Evolutionary conservation across 2,888 invertebrate genomes (phyloP).

Genomic region (Oscheius sp.): DNA sequence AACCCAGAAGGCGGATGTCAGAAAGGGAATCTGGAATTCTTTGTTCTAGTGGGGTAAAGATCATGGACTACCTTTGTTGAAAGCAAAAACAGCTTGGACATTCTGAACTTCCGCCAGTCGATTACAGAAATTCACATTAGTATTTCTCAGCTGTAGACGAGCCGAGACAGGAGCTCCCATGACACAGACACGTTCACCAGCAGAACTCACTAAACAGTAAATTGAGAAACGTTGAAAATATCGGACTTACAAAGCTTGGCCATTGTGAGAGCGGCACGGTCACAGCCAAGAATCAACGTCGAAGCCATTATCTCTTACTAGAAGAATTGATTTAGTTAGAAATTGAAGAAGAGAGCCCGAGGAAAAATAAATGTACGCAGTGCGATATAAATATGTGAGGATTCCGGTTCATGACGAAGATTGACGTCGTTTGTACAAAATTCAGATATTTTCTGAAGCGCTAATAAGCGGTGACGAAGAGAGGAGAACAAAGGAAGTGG

Average conservation of each 20-base stretch:
- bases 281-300: conserved; percentile 19
- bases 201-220: neutral
- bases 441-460: neutral
- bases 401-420: conserved; percentile 24
- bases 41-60: neutral
- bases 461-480: neutral
- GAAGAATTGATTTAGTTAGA: neutral
- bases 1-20: conserved; percentile 24
- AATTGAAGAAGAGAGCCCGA: neutral
- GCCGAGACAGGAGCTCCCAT: neutral
- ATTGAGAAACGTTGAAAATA: neutral
- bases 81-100: conserved; percentile 29
- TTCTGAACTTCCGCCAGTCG: conserved; percentile 15
- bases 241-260: conserved; percentile 7
- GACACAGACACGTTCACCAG: conserved; percentile 24
- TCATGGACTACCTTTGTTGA: conserved; percentile 11
- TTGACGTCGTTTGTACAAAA: conserved; percentile 27
- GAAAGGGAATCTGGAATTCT: conserved; percentile 12
- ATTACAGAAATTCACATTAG: conserved; percentile 14
- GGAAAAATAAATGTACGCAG: neutral
- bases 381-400: conserved; percentile 2
- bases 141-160: neutral
- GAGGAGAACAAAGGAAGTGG: neutral
- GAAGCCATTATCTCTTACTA: conserved; percentile 22
- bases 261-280: conserved; percentile 8